phyloP scores from a whole-genome alignment of 2,797 vertebrate genomes.

The Synaphobranchus kaupii region DNA sequence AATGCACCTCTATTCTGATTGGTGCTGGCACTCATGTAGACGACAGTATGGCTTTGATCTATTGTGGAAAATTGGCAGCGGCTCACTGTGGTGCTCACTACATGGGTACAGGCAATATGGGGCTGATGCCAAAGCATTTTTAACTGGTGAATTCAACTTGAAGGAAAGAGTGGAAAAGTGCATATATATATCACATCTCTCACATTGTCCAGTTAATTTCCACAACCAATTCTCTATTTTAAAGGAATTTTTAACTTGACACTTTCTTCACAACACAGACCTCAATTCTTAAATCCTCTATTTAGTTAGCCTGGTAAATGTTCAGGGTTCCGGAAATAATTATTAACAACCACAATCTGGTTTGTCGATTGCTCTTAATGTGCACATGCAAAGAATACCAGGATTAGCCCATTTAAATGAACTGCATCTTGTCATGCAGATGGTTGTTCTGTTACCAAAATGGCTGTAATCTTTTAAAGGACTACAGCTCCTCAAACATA shows the following conservation, averaged over 20 bases:
- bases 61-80: too few species aligned
- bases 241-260: background rate
- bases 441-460: background rate
- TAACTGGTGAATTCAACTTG: background rate
- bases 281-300: background rate
- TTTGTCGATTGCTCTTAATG: background rate
- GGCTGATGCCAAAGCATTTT: background rate
- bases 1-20: background rate
- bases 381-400: background rate
- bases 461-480: background rate
- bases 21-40: background rate
- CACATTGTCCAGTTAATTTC: background rate
- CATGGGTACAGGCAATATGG: background rate
- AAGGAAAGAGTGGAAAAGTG: too few species aligned
- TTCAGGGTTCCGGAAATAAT: background rate
- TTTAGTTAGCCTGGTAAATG: background rate
- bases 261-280: background rate
- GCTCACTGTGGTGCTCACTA: background rate
- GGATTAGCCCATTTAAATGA: background rate
- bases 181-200: background rate
- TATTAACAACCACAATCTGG: background rate
- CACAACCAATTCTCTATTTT: background rate
- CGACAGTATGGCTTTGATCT: background rate
- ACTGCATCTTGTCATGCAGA: background rate
- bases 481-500: background rate